These are phyloP conservation scores for Sebastes steindachneri DNA, from an alignment of 2,797 vertebrate species.

Conservation along the genomic window DNA sequence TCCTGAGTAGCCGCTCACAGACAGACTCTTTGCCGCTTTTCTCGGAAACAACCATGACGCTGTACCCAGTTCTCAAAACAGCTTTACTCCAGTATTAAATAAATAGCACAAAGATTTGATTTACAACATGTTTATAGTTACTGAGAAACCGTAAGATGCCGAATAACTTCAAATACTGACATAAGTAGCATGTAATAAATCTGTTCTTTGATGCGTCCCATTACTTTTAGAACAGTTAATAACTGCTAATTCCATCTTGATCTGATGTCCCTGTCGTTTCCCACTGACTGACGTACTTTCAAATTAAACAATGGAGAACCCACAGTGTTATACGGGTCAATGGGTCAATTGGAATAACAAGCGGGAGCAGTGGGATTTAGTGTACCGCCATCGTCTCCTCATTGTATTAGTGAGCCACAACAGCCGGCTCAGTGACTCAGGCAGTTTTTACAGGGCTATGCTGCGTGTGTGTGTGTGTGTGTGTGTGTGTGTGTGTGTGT, in stretches of 20 bases:
- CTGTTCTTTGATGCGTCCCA: background rate
- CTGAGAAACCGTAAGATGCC: background rate
- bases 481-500: background rate
- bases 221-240: background rate
- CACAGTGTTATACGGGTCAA: constrained; percentile 28
- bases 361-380: constrained; percentile 50
- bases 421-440: constrained; percentile 26
- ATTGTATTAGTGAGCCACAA: constrained; percentile 6
- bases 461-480: background rate
- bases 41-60: background rate
- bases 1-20: constrained; percentile 2
- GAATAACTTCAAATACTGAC: background rate
- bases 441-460: background rate
- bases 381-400: constrained; percentile 18
- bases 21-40: background rate
- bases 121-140: background rate
- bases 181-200: background rate
- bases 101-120: background rate
- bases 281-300: constrained; percentile 22
- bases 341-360: constrained; percentile 62
- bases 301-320: constrained; percentile 39
- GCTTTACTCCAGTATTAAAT: background rate
- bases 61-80: background rate
- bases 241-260: background rate
- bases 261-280: background rate